A percentile compares a stretch with the other conserved stretches of the same genome.
These are phyloP conservation scores for Diplogasteroides magnus DNA, from an alignment of 1,140 invertebrate genomes.

Conservation along the genomic window DNA sequence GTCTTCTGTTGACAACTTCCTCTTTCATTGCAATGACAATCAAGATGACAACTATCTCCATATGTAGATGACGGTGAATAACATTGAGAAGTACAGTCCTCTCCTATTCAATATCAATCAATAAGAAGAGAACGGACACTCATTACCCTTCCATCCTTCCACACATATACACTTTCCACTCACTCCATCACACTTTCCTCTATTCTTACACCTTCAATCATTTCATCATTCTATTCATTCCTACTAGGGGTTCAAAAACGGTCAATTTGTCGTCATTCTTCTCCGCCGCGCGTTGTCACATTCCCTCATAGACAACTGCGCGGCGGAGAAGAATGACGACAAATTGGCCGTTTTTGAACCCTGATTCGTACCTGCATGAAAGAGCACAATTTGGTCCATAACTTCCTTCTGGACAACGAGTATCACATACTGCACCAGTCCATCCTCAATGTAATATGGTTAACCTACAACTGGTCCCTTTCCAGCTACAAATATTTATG, in stretches of 20 bases:
- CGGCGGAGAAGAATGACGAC: too few relatives aligned
- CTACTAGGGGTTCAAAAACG: too few relatives aligned
- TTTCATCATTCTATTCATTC: constrained; percentile 76
- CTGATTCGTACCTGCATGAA: constrained; percentile 23
- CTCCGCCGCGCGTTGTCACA: constrained; percentile 75
- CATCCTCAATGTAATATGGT: constrained; percentile 3
- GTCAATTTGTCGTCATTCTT: too few relatives aligned
- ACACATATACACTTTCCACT: constrained; percentile 71
- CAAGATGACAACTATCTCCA: constrained; percentile 41
- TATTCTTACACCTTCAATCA: constrained; percentile 44
- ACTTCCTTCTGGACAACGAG: constrained; percentile 51
- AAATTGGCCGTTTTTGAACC: too few relatives aligned
- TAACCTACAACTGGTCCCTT: not conserved
- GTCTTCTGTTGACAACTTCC: constrained; percentile 55
- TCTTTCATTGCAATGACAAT: constrained; percentile 43
- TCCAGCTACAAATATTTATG: too few relatives aligned
- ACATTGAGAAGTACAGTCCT: constrained; percentile 36
- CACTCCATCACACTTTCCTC: constrained; percentile 73
- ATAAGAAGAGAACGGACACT: not conserved
- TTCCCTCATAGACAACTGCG: too few relatives aligned
- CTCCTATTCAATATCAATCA: constrained; percentile 7
- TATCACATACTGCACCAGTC: constrained; percentile 54
- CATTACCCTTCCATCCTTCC: constrained; percentile 25
- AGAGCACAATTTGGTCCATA: constrained; percentile 55
- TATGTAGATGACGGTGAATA: constrained; percentile 35